phyloP scores from a whole-genome alignment of 2,888 invertebrate genomes.

The Napeogenes sylphis region DNA sequence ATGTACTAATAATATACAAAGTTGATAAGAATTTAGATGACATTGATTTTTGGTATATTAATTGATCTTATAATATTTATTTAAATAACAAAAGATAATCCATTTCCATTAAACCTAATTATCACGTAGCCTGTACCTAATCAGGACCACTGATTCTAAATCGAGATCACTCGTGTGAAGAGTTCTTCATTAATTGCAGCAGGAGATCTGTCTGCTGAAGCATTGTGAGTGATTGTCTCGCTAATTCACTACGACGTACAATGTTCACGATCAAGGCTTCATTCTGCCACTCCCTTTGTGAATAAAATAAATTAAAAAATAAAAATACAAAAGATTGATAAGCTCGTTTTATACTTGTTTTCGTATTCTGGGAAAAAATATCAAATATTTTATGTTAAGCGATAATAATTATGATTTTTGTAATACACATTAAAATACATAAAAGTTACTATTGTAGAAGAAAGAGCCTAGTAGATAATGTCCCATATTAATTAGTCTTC shows the following conservation, averaged over 20 bases:
- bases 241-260: slow-evolving; percentile 47
- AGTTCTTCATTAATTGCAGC: slow-evolving; percentile 62
- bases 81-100: no score
- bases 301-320: slow-evolving; percentile 12
- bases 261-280: slow-evolving; percentile 12
- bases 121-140: slow-evolving; percentile 15
- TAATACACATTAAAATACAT: no score
- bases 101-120: background rate
- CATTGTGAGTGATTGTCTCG: slow-evolving; percentile 66
- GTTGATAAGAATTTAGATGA: no score
- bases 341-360: no score
- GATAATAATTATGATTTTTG: no score
- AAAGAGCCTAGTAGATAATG: background rate
- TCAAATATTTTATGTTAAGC: no score
- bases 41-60: no score
- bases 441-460: background rate
- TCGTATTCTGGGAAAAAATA: no score
- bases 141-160: slow-evolving; percentile 31
- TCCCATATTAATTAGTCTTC: background rate
- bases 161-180: slow-evolving; percentile 53
- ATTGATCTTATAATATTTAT: no score
- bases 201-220: slow-evolving; percentile 48
- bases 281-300: slow-evolving; percentile 15
- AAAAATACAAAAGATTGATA: background rate
- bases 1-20: no score